These are phyloP conservation scores for Dermolepida albohirtum DNA, from an alignment of 2,888 invertebrate species.

Conservation along the genomic window DNA sequence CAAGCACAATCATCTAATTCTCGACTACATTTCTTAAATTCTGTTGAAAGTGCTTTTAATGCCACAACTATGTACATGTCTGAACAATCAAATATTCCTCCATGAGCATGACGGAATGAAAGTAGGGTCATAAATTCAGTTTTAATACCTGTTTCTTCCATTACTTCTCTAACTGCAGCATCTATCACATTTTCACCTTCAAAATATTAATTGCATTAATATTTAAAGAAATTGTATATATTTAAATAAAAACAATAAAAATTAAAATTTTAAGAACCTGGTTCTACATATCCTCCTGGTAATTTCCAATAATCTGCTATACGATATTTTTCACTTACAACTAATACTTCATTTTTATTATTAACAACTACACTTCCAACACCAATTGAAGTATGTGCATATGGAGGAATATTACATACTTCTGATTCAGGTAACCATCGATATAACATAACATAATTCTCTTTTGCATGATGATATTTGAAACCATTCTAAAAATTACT, in stretches of 20 bases:
- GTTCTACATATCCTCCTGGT: conserved; percentile 92
- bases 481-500: conserved; percentile 76
- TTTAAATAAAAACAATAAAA: neutral
- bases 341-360: conserved; percentile 79
- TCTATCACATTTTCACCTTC: conserved; percentile 84
- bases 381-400: conserved; percentile 84
- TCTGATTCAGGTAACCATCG: conserved; percentile 80
- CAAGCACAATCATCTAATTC: conserved; percentile 85
- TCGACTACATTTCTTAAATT: conserved; percentile 76
- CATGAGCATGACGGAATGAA: conserved; percentile 82
- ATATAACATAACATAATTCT: conserved; percentile 82
- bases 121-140: conserved; percentile 82
- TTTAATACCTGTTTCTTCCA: conserved; percentile 89
- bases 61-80: conserved; percentile 87
- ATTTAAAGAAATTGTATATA: neutral
- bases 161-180: conserved; percentile 87
- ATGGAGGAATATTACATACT: conserved; percentile 76
- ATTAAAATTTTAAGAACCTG: conserved; percentile 67
- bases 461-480: conserved; percentile 87
- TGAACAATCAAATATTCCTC: conserved; percentile 82
- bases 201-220: conserved; percentile 50
- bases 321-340: conserved; percentile 80
- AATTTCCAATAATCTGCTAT: conserved; percentile 82
- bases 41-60: conserved; percentile 73
- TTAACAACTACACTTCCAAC: conserved; percentile 90